Percentiles rank a stretch among this genome's conserved stretches.
Conservation (phyloP, 2,113 vertebrate genomes). For the Nymphicus hollandicus region DNA sequence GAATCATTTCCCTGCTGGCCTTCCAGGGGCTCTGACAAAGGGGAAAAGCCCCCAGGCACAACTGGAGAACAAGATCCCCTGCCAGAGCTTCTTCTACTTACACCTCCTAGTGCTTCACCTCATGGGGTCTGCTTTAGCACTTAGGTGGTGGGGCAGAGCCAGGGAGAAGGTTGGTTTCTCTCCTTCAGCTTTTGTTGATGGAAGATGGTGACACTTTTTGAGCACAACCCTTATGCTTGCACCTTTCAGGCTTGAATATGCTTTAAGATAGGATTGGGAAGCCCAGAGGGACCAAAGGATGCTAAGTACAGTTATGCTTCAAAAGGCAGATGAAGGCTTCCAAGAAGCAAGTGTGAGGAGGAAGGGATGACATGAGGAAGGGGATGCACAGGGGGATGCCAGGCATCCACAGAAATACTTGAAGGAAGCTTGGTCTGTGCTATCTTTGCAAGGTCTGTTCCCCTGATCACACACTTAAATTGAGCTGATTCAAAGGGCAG, state of each 20-base stretch:
- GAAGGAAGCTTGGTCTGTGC: neutral
- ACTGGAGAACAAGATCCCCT: neutral
- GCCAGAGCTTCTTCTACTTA: neutral
- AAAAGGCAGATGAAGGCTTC: neutral
- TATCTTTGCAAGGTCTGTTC: fast-evolving
- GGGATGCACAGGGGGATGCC: neutral
- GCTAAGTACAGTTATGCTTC: neutral
- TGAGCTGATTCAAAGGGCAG: neutral
- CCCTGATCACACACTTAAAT: neutral
- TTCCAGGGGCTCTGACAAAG: neutral
- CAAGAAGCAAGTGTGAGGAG: neutral
- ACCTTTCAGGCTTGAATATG: neutral
- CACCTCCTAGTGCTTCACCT: neutral
- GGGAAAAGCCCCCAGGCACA: slow-evolving; percentile 38
- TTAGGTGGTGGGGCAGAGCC: neutral
- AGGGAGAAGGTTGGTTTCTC: neutral
- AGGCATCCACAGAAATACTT: neutral
- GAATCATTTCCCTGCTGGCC: neutral
- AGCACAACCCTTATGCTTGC: neutral
- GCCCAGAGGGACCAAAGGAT: neutral
- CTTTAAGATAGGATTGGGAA: neutral
- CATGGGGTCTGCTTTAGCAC: slow-evolving; percentile 15
- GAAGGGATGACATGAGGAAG: neutral
- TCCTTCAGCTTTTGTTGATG: neutral
- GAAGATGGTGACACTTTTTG: neutral